phyloP scores from a whole-genome alignment of 2,113 vertebrate genomes.

The Chloropsis hardwickii region DNA sequence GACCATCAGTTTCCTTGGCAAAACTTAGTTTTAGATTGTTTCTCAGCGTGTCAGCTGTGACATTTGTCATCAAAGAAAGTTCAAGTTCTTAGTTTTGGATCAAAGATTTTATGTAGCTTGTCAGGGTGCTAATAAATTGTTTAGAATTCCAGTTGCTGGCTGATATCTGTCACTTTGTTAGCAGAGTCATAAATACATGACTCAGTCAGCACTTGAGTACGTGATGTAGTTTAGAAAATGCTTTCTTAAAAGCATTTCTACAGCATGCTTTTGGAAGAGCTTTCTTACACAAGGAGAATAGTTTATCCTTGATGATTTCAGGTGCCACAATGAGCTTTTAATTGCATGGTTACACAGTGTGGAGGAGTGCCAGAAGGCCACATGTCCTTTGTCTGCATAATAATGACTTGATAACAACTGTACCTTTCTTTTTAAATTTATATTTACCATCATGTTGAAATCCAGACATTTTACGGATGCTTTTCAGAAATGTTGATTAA shows the following conservation, averaged over 20 bases:
- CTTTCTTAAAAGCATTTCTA: slow-evolving; percentile 24
- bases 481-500: neutral
- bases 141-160: slow-evolving; percentile 19
- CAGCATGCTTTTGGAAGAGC: neutral
- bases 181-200: slow-evolving; percentile 2
- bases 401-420: neutral
- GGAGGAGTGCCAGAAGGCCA: neutral
- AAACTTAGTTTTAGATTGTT: neutral
- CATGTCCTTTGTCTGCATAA: neutral
- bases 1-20: neutral
- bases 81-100: neutral
- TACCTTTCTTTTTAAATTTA: neutral
- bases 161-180: neutral
- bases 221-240: slow-evolving; percentile 37
- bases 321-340: neutral
- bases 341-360: neutral
- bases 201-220: slow-evolving; percentile 30
- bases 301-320: slow-evolving; percentile 44
- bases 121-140: slow-evolving; percentile 11
- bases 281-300: neutral
- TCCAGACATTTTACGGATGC: neutral
- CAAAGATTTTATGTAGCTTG: neutral
- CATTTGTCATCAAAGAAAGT: neutral
- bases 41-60: neutral
- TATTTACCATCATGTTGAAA: neutral